These are phyloP conservation scores for Anastatus disparis DNA, from an alignment of 1,140 invertebrate genomes.

Conservation along the genomic window DNA sequence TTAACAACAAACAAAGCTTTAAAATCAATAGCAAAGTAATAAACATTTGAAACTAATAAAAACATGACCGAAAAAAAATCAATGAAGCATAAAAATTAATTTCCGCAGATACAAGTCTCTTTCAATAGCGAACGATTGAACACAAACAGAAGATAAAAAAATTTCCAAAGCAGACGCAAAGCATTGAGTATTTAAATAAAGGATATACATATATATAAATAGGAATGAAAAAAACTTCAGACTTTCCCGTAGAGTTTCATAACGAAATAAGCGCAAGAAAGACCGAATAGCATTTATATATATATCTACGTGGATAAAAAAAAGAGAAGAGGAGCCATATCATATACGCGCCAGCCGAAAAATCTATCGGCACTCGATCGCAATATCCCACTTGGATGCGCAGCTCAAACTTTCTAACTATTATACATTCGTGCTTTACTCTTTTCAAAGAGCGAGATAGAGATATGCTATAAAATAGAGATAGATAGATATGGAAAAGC, in stretches of 20 bases:
- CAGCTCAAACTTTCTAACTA: too few species aligned
- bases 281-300: too few species aligned
- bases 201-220: too few species aligned
- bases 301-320: too few species aligned
- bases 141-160: not conserved
- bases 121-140: not conserved
- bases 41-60: not conserved
- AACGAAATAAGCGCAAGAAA: not conserved
- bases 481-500: not conserved
- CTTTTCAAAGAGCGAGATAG: too few species aligned
- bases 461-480: not conserved
- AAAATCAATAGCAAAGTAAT: not conserved
- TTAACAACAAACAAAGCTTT: not conserved
- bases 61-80: not conserved
- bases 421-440: too few species aligned
- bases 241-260: not conserved
- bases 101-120: not conserved
- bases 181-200: too few species aligned
- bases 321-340: not conserved
- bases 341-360: not conserved
- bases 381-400: constrained; percentile 17
- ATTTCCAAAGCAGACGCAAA: constrained; percentile 1
- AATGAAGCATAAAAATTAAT: not conserved
- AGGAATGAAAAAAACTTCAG: not conserved
- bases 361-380: constrained; percentile 21